Evolutionary conservation across 2,888 invertebrate species (phyloP).

Genomic region (Cheilosia pagana): DNA sequence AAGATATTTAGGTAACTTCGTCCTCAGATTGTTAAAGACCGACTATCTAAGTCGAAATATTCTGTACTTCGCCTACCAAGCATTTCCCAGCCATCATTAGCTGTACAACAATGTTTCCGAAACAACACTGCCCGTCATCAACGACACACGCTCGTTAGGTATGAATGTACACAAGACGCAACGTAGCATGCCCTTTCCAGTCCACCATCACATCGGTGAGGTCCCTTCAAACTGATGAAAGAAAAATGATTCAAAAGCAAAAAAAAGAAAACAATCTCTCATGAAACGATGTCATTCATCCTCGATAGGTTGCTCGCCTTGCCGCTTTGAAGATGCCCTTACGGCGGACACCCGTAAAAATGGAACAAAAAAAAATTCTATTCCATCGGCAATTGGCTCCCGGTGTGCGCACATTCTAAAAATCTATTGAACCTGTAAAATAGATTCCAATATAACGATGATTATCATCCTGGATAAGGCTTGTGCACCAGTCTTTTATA

Average conservation of each 20-base stretch:
- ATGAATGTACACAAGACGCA: too few relatives aligned
- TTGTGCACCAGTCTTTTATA: constrained; percentile 37
- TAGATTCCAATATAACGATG: constrained; percentile 58
- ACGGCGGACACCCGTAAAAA: constrained; percentile 6
- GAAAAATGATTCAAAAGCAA: not conserved
- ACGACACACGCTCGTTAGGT: too few relatives aligned
- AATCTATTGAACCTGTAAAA: constrained; percentile 53
- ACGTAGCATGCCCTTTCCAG: not conserved
- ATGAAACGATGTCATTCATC: constrained; percentile 33
- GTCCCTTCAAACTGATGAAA: constrained; percentile 11
- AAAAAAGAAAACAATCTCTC: constrained; percentile 18
- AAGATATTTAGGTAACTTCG: too few relatives aligned
- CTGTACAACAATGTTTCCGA: too few relatives aligned
- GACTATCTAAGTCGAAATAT: too few relatives aligned
- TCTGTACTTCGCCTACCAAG: too few relatives aligned
- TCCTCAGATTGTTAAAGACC: too few relatives aligned
- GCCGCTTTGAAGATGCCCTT: constrained; percentile 15
- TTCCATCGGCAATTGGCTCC: constrained; percentile 41
- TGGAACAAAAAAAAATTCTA: constrained; percentile 3
- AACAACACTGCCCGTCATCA: too few relatives aligned
- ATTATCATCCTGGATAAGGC: constrained; percentile 37
- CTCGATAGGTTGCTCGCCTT: not conserved
- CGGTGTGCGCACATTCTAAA: constrained; percentile 36
- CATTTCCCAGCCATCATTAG: too few relatives aligned
- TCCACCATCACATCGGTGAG: not conserved